Conservation (phyloP, 2,888 invertebrate species). For the Rotaria socialis region DNA sequence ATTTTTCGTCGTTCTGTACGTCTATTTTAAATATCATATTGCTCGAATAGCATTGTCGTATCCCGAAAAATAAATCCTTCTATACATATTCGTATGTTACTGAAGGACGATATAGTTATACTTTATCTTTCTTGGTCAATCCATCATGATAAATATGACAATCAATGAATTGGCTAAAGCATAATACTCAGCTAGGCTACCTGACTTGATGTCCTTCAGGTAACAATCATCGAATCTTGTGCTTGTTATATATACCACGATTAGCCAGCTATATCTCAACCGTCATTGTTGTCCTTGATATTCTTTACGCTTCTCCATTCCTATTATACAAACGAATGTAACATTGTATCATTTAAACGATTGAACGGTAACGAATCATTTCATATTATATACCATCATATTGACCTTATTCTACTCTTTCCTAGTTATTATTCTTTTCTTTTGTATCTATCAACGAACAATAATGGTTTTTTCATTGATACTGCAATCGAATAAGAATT, state of each 20-base stretch:
- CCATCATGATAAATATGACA: neutral
- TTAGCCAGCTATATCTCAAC: neutral
- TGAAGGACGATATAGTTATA: neutral
- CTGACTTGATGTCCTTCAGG: slow-evolving; percentile 5
- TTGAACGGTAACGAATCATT: neutral
- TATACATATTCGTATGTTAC: neutral
- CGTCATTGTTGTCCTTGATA: slow-evolving; percentile 1
- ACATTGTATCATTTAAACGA: neutral
- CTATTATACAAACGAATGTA: neutral
- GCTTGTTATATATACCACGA: neutral
- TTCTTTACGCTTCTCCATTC: neutral
- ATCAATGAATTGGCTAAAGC: neutral
- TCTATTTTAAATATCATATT: neutral
- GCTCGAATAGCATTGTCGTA: neutral
- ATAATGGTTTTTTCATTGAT: neutral
- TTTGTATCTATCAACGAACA: slow-evolving; percentile 6
- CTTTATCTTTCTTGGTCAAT: neutral
- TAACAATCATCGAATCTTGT: neutral
- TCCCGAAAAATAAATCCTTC: neutral
- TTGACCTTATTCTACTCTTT: neutral
- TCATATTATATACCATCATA: neutral
- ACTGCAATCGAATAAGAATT: neutral
- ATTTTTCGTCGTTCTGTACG: neutral
- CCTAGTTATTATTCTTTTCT: neutral
- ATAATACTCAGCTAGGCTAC: neutral